A percentile compares a stretch with the other conserved stretches of the same genome.
Conservation (phyloP, 2,888 invertebrate genomes). For the Mythimna loreyi region DNA sequence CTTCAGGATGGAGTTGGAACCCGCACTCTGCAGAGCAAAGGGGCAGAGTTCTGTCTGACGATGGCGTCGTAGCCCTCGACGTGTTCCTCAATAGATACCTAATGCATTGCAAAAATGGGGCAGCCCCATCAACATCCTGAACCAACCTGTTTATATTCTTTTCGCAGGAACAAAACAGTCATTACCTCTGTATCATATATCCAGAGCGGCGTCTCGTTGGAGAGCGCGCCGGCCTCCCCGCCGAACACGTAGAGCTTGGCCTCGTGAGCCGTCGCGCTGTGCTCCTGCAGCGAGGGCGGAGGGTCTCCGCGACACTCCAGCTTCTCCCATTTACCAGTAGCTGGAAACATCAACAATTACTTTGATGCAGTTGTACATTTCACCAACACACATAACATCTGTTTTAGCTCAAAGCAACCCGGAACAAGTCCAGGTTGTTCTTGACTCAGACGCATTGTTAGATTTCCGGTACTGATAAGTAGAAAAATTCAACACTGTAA, state of each 20-base stretch:
- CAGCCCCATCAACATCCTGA: too few species aligned
- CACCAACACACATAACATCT: background rate
- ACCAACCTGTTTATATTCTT: too few species aligned
- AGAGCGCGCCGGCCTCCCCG: conserved; percentile 95
- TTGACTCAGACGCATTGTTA: too few species aligned
- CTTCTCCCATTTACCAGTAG: conserved; percentile 94
- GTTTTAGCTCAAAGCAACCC: background rate
- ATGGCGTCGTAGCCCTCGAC: too few species aligned
- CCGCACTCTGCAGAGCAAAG: too few species aligned
- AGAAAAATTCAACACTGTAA: background rate
- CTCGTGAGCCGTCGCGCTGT: conserved; percentile 94
- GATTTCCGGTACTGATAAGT: too few species aligned
- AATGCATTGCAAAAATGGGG: too few species aligned
- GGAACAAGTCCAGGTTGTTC: background rate
- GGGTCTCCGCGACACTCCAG: conserved; percentile 93
- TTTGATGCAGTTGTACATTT: background rate
- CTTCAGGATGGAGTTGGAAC: too few species aligned
- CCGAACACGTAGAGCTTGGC: conserved; percentile 96
- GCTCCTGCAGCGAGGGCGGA: conserved; percentile 96
- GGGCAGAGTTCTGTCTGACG: too few species aligned
- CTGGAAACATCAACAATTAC: conserved; percentile 81
- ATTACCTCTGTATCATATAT: conserved; percentile 94
- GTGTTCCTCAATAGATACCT: too few species aligned
- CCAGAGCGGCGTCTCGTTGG: conserved; percentile 96
- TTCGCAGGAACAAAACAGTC: too few species aligned